Evolutionary conservation across 1,140 invertebrate species (phyloP).

Genomic region (Drosophila quadrilineata): DNA sequence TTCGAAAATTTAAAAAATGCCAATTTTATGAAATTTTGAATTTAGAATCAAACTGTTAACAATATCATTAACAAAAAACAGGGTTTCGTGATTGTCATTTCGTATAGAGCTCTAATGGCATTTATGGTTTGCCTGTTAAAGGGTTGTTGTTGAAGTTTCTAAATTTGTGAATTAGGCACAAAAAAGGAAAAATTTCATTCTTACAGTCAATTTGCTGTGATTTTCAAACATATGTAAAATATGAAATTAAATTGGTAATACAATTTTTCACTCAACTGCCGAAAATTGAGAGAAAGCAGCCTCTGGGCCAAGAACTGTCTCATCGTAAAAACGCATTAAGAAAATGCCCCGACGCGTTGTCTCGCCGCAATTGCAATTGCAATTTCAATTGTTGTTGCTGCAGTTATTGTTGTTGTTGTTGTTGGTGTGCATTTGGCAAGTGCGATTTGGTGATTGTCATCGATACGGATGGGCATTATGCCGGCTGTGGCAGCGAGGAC

Average conservation of each 20-base stretch:
- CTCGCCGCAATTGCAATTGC: conserved; percentile 18
- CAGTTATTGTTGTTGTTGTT: conserved; percentile 14
- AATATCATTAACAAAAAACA: no score
- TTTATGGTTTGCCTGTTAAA: no score
- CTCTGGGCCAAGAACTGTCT: conserved; percentile 18
- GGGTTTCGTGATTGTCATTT: no score
- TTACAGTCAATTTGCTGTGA: conserved; percentile 46
- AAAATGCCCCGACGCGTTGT: conserved; percentile 30
- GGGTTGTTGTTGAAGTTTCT: no score
- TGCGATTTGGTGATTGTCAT: conserved; percentile 44
- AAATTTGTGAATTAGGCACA: no score
- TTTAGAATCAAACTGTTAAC: no score
- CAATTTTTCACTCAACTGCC: conserved; percentile 66
- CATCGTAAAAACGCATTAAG: conserved; percentile 67
- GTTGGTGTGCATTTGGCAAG: conserved; percentile 62
- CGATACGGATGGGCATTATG: conserved; percentile 74
- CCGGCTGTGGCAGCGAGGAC: conserved; percentile 25
- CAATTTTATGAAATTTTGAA: no score
- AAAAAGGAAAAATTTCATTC: conserved; percentile 44
- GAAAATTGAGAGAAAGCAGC: conserved; percentile 35
- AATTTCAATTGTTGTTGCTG: conserved; percentile 4
- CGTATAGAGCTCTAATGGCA: no score
- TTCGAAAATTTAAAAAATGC: no score
- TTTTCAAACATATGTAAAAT: conserved; percentile 66
- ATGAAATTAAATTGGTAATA: conserved; percentile 46